Evolutionary conservation across 2,797 vertebrate species (phyloP).

Genomic region (Brachyalestes nurse): DNA sequence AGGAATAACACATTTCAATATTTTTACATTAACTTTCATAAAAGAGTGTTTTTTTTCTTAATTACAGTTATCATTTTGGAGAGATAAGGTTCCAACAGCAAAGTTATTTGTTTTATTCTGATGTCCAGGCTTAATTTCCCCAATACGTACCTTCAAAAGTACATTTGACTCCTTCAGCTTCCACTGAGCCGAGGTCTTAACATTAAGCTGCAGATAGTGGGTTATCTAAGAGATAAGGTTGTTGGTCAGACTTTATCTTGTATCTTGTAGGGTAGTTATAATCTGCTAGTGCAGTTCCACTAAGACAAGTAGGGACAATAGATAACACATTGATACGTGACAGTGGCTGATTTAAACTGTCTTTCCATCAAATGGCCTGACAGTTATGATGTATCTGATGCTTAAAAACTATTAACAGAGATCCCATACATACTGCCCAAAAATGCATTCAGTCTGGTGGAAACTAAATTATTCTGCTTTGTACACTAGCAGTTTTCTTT

Average conservation of each 20-base stretch:
- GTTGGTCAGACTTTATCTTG: slow-evolving; percentile 30
- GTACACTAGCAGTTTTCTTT: not conserved
- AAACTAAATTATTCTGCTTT: not conserved
- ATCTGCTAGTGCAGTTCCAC: slow-evolving; percentile 33
- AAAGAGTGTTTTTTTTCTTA: no score
- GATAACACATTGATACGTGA: slow-evolving; percentile 47
- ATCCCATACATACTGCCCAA: not conserved
- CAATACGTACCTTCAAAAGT: no score
- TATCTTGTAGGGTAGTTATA: slow-evolving; percentile 26
- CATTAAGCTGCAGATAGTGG: slow-evolving; percentile 7
- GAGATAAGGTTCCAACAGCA: no score
- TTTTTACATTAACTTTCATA: no score
- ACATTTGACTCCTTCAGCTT: no score
- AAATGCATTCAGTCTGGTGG: not conserved
- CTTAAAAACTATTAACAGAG: not conserved
- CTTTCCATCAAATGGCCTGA: not conserved
- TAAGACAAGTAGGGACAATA: slow-evolving; percentile 40
- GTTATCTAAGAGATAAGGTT: slow-evolving; percentile 41
- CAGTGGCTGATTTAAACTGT: slow-evolving; percentile 19
- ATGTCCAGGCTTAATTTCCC: no score
- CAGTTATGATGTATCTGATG: slow-evolving; percentile 26
- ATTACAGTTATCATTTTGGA: no score
- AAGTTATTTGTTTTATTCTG: no score
- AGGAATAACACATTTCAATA: no score
- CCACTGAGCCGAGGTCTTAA: no score